A percentile compares a stretch with the other conserved stretches of the same genome.
phyloP scores from a whole-genome alignment of 2,113 vertebrate genomes.

The Phalacrocorax carbo region DNA sequence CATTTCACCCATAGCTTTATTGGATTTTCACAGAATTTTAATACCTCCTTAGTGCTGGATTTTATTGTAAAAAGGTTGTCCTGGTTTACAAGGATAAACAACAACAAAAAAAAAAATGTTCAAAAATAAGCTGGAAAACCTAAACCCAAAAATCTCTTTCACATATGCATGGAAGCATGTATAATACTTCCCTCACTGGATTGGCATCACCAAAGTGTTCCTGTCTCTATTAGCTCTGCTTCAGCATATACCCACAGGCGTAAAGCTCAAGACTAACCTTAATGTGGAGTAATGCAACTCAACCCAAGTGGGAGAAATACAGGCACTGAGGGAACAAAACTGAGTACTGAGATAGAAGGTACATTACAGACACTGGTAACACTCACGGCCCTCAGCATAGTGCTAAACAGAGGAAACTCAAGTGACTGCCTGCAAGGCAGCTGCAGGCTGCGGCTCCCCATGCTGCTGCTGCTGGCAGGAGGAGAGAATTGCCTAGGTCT shows the following conservation, averaged over 20 bases:
- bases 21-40: conserved; percentile 1
- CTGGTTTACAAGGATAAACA: neutral
- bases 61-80: neutral
- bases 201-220: neutral
- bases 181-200: neutral
- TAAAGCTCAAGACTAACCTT: neutral
- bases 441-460: neutral
- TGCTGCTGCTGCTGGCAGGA: neutral
- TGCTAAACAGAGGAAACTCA: neutral
- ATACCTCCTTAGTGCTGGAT: neutral
- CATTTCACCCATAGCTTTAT: neutral
- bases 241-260: neutral
- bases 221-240: neutral
- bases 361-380: rapidly evolving
- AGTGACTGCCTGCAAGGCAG: neutral
- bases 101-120: neutral
- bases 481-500: neutral
- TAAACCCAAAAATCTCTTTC: neutral
- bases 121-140: neutral
- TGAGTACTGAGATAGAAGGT: neutral
- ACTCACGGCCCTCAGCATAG: rapidly evolving
- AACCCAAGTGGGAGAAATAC: neutral
- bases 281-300: rapidly evolving
- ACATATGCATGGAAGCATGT: neutral
- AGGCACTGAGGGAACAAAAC: neutral